Conservation (phyloP, 2,113 vertebrate species). For the Dendropsophus ebraccatus region DNA sequence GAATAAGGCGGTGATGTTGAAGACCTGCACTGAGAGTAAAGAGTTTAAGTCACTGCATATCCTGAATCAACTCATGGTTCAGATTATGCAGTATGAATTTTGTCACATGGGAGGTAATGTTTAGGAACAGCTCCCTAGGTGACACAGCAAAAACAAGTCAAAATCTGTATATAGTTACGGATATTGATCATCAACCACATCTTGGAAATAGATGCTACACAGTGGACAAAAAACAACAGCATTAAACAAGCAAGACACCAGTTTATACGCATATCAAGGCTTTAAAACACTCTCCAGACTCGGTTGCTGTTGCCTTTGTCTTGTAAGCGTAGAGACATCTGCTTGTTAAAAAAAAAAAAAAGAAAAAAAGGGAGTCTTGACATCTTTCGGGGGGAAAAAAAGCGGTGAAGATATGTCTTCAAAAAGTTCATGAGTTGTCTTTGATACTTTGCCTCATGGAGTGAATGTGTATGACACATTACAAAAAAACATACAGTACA, state of each 20-base stretch:
- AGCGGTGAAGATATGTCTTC: no score
- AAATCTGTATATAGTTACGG: conserved; percentile 36
- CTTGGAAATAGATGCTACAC: conserved; percentile 70
- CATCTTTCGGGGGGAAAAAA: not conserved
- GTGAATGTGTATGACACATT: no score
- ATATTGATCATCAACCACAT: conserved; percentile 63
- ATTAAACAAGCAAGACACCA: conserved; percentile 64
- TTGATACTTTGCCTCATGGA: no score
- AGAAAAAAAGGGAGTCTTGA: not conserved
- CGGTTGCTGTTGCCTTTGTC: not conserved
- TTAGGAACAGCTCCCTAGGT: conserved; percentile 21
- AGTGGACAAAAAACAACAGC: conserved; percentile 71
- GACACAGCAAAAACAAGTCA: conserved; percentile 49
- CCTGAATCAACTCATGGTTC: not conserved
- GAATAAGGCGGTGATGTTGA: no score
- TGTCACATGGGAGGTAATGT: no score
- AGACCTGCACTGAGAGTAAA: not conserved
- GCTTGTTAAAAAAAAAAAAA: not conserved
- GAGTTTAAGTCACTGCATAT: not conserved
- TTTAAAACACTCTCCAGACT: not conserved
- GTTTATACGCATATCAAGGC: not conserved
- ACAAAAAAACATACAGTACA: not conserved
- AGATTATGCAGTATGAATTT: not conserved
- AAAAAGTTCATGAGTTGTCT: not conserved
- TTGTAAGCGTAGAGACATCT: not conserved